phyloP scores from a whole-genome alignment of 2,797 vertebrate species.

The Hypotaenidia okinawae region DNA sequence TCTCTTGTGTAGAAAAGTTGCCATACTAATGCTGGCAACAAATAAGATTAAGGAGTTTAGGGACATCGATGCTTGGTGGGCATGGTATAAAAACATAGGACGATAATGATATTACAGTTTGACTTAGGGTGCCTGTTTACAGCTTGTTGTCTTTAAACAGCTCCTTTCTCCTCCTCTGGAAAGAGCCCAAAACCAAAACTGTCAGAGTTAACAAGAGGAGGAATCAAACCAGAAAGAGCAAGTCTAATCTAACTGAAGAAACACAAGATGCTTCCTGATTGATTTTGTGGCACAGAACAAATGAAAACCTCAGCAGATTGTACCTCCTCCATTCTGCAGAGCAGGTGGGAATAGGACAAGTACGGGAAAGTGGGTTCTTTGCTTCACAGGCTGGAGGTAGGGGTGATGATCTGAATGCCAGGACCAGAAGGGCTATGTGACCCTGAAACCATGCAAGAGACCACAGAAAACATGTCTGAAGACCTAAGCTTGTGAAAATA shows the following conservation, averaged over 20 bases:
- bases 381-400: not conserved
- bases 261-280: not conserved
- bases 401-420: not conserved
- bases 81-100: not conserved
- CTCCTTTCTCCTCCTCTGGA: not conserved
- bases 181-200: not conserved
- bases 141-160: not conserved
- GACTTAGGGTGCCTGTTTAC: too few relatives aligned
- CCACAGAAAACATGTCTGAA: not conserved
- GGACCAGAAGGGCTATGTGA: not conserved
- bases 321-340: not conserved
- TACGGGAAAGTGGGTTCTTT: not conserved
- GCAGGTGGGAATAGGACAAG: not conserved
- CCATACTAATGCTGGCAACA: not conserved
- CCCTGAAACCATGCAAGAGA: not conserved
- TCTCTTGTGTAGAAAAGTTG: not conserved
- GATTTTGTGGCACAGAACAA: not conserved
- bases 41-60: not conserved
- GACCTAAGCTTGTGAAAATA: not conserved
- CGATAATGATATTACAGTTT: not conserved
- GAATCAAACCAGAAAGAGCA: not conserved
- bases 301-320: not conserved
- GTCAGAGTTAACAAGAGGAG: not conserved
- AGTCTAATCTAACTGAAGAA: not conserved
- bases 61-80: not conserved